Evolutionary conservation across 2,113 vertebrate genomes (phyloP).

Genomic region (Micronycteris hirsuta): DNA sequence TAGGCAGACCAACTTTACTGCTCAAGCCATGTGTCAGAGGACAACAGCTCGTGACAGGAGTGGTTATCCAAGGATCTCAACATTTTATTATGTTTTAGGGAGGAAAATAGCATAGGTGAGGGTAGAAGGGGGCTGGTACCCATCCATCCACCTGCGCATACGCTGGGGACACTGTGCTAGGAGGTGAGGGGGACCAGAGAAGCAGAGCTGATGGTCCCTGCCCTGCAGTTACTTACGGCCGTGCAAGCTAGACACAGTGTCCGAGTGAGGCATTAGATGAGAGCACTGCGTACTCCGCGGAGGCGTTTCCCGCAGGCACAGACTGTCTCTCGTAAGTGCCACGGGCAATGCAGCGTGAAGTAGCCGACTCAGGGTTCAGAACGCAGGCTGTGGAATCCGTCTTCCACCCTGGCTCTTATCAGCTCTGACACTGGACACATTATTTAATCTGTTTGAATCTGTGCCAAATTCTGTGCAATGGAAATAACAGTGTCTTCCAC

Average conservation of each 20-base stretch:
- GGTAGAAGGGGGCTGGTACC: background rate
- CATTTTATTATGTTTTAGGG: background rate
- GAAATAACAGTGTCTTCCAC: background rate
- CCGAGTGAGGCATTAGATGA: rapidly evolving
- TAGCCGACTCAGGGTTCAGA: background rate
- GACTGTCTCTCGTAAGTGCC: background rate
- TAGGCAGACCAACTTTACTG: background rate
- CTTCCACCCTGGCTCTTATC: background rate
- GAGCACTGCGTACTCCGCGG: too few species aligned
- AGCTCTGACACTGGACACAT: background rate
- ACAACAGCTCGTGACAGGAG: background rate
- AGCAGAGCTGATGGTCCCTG: background rate
- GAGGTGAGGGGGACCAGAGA: background rate
- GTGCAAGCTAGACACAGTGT: background rate
- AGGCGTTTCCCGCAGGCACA: background rate
- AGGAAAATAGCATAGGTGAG: background rate
- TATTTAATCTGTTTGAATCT: background rate
- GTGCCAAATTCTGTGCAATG: background rate
- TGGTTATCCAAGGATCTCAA: background rate
- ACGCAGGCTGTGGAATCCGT: background rate
- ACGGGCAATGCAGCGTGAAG: background rate
- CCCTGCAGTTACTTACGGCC: background rate
- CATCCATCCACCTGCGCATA: too few species aligned
- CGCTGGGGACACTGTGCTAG: rapidly evolving
- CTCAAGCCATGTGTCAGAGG: background rate